A percentile compares a stretch with the other conserved stretches of the same genome.
These are phyloP conservation scores for Magallana nippona DNA, from an alignment of 2,888 invertebrate species.

Conservation along the genomic window DNA sequence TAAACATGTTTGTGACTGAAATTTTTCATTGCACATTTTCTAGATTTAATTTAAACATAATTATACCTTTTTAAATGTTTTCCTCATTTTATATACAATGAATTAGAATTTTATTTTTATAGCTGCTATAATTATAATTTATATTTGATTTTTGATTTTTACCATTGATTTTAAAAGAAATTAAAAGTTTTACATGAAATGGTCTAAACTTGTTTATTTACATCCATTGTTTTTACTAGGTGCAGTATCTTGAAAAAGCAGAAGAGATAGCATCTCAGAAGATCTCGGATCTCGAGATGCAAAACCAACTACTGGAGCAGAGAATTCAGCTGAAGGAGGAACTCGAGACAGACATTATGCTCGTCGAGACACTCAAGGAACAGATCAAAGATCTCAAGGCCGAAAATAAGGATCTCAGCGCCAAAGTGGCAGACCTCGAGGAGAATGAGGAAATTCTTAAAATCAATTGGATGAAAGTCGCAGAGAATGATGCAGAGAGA, in stretches of 20 bases:
- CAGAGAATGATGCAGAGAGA: conserved; percentile 72
- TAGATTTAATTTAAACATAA: too few relatives aligned
- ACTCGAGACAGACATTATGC: conserved; percentile 59
- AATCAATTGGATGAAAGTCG: conserved; percentile 73
- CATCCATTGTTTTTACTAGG: conserved; percentile 55
- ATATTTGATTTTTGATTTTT: conserved; percentile 6
- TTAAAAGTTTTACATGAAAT: not conserved
- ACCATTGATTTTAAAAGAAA: too few relatives aligned
- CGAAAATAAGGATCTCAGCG: conserved; percentile 64
- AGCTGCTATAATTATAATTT: not conserved
- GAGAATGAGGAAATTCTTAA: conserved; percentile 71
- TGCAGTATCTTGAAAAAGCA: conserved; percentile 70
- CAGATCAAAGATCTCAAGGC: conserved; percentile 62
- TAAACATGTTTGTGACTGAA: too few relatives aligned
- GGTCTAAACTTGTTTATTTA: not conserved
- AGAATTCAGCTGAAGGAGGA: conserved; percentile 66
- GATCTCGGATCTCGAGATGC: conserved; percentile 67
- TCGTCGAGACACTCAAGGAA: conserved; percentile 64
- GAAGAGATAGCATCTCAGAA: conserved; percentile 65
- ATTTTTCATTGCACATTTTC: too few relatives aligned
- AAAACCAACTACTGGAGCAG: conserved; percentile 67
- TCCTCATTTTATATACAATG: too few relatives aligned
- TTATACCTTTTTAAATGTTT: too few relatives aligned
- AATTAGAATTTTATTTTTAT: too few relatives aligned
- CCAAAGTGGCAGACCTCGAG: conserved; percentile 70